phyloP scores from a whole-genome alignment of 1,140 invertebrate genomes.

The Anoplolepis gracilipes region DNA sequence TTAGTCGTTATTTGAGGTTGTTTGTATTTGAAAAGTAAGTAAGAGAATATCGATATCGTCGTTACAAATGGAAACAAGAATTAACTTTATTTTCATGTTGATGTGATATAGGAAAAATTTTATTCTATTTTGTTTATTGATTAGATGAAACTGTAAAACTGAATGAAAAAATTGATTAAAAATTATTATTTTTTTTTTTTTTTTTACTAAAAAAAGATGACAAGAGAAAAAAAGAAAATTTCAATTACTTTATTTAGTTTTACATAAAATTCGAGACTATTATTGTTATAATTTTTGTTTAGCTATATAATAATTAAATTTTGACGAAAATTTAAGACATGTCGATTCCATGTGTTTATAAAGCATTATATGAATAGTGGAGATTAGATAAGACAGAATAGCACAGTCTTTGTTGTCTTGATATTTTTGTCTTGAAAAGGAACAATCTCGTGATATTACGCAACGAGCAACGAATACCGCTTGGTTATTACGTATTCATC shows the following conservation, averaged over 20 bases:
- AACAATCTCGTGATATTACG: conserved; percentile 57
- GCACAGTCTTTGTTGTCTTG: neutral
- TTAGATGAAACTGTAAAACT: neutral
- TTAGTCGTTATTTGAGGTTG: conserved; percentile 27
- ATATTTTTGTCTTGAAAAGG: neutral
- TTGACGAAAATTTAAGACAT: neutral
- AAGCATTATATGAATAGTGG: neutral
- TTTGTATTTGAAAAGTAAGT: conserved; percentile 6
- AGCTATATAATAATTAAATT: neutral
- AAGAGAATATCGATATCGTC: neutral
- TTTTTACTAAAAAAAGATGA: neutral
- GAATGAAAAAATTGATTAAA: neutral
- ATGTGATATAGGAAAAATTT: neutral
- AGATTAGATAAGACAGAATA: conserved; percentile 16
- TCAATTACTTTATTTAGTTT: neutral
- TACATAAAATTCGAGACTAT: neutral
- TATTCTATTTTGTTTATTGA: neutral
- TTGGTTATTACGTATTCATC: conserved; percentile 64
- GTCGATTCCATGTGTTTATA: neutral
- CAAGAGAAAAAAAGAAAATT: neutral
- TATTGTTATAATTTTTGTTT: neutral
- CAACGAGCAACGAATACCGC: conserved; percentile 16
- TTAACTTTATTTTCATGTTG: neutral
- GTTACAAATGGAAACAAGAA: neutral
- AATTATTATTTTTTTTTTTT: neutral